Conservation (phyloP, 2,888 invertebrate species). For the Dilophus febrilis region DNA sequence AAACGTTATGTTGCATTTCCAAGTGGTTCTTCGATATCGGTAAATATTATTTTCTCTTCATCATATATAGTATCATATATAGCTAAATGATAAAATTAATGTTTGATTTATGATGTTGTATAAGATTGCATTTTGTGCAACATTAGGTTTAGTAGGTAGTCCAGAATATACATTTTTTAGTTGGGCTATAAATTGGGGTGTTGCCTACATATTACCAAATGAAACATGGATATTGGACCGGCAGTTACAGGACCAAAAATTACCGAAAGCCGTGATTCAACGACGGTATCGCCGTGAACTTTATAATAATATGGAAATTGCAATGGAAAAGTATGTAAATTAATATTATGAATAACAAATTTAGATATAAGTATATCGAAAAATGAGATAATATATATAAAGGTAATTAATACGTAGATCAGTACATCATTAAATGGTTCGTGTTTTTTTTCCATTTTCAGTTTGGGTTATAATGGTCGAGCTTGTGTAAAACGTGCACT, state of each 20-base stretch:
- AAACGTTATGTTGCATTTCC: slow-evolving; percentile 38
- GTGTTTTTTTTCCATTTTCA: slow-evolving; percentile 24
- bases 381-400: not conserved
- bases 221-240: slow-evolving; percentile 37
- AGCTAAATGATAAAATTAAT: too few relatives aligned
- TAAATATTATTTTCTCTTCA: slow-evolving; percentile 18
- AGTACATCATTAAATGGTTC: too few relatives aligned
- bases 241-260: slow-evolving; percentile 5
- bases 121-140: slow-evolving; percentile 41
- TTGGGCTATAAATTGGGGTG: slow-evolving; percentile 52
- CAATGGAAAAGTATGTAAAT: slow-evolving; percentile 47
- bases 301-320: slow-evolving; percentile 47
- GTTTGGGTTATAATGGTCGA: slow-evolving; percentile 59
- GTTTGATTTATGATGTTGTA: not conserved
- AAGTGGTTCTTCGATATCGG: slow-evolving; percentile 37
- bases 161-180: slow-evolving; percentile 40
- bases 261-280: slow-evolving; percentile 31
- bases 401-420: not conserved
- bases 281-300: slow-evolving; percentile 48
- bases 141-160: slow-evolving; percentile 39
- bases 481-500: slow-evolving; percentile 52
- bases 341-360: not conserved
- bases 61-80: not conserved
- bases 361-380: not conserved
- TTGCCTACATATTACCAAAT: slow-evolving; percentile 45